These are phyloP conservation scores for Pogona vitticeps DNA, from an alignment of 2,113 vertebrate genomes.

Conservation along the genomic window DNA sequence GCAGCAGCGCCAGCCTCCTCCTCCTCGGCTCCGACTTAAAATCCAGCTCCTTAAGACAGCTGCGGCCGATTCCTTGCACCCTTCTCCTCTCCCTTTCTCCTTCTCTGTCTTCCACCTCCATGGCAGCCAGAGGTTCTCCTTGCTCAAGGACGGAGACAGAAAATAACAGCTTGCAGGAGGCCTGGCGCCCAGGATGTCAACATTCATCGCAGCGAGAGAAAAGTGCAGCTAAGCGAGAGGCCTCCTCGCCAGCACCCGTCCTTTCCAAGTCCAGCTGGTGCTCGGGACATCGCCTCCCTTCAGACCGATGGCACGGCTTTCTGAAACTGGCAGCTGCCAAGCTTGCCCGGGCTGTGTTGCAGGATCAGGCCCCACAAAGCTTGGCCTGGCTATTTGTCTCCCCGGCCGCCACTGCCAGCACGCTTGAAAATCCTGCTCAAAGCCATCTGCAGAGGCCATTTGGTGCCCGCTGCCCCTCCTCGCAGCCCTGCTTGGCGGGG, in stretches of 20 bases:
- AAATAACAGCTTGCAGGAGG: slow-evolving; percentile 1
- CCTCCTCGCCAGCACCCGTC: background rate
- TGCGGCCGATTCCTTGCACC: background rate
- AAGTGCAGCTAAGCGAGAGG: background rate
- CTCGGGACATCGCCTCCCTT: background rate
- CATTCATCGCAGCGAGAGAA: background rate
- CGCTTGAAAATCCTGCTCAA: background rate
- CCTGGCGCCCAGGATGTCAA: background rate
- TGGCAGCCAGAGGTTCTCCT: background rate
- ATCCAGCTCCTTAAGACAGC: background rate
- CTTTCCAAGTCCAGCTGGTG: background rate
- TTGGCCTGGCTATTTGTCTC: background rate
- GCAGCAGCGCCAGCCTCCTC: background rate
- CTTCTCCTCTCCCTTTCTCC: background rate
- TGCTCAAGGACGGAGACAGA: rapidly evolving
- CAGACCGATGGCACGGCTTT: background rate
- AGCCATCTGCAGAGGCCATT: slow-evolving; percentile 32
- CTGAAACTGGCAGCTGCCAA: background rate
- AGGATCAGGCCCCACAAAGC: background rate
- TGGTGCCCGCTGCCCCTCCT: slow-evolving; percentile 3
- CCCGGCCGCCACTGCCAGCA: background rate
- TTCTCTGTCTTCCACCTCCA: background rate
- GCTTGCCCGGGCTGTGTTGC: background rate
- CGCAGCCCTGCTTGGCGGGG: background rate
- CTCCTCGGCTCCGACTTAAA: background rate